Evolutionary conservation across 2,113 vertebrate genomes (phyloP).

Genomic region (Coryphaenoides rupestris): DNA sequence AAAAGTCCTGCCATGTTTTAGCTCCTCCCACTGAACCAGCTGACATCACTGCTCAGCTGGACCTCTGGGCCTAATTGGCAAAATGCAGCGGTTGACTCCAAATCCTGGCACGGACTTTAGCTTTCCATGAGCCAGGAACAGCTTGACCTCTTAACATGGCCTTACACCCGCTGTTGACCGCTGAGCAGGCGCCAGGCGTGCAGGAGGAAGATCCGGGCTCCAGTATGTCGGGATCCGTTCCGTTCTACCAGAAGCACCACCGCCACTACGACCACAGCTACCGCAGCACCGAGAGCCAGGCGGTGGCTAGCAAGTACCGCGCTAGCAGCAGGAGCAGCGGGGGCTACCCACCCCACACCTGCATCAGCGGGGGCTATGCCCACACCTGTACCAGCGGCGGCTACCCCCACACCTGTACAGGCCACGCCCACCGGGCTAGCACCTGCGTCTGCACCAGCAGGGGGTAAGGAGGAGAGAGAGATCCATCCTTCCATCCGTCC

Average conservation of each 20-base stretch:
- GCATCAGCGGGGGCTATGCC: conserved; percentile 48
- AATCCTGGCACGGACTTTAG: no score
- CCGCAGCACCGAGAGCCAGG: conserved; percentile 78
- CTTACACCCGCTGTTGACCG: conserved; percentile 35
- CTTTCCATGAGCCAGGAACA: no score
- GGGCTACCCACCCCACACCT: no score
- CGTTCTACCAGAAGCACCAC: conserved; percentile 92
- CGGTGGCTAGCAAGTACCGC: conserved; percentile 86
- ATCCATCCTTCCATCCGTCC: conserved; percentile 23
- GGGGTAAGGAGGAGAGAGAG: conserved; percentile 79
- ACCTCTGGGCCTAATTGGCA: no score
- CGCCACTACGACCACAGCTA: conserved; percentile 88
- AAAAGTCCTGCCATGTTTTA: no score
- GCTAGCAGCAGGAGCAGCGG: conserved; percentile 47
- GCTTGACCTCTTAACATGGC: no score
- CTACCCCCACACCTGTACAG: no score
- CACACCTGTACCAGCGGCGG: conserved; percentile 2
- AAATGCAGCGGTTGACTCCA: no score
- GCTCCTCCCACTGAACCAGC: no score
- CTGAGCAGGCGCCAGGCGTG: conserved; percentile 40
- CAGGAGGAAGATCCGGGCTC: conserved; percentile 34
- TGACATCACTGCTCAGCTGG: no score
- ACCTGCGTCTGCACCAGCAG: conserved; percentile 61
- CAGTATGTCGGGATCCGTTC: conserved; percentile 84
- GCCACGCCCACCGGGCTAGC: conserved; percentile 68